Conservation (phyloP, 1,140 invertebrate genomes). For the Campoletis sonorensis region DNA sequence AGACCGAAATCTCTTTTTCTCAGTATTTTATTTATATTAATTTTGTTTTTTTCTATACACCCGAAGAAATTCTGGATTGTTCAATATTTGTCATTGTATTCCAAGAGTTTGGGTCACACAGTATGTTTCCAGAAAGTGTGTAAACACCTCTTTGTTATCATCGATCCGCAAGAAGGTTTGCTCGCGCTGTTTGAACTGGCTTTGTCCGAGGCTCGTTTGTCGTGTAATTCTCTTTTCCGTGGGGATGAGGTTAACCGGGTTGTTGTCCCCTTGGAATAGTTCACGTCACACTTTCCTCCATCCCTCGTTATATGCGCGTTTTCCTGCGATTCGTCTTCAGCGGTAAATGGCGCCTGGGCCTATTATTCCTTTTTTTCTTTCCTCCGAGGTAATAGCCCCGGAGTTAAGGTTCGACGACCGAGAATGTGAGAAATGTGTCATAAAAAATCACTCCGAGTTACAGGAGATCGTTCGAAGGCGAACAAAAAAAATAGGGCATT, state of each 20-base stretch:
- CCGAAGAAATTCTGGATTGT: not conserved
- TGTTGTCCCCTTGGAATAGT: conserved; percentile 26
- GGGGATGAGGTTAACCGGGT: conserved; percentile 15
- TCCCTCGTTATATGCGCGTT: not conserved
- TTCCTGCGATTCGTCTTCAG: conserved; percentile 9
- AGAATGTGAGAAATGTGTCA: too few relatives aligned
- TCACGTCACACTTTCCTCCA: not conserved
- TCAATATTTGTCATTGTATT: not conserved
- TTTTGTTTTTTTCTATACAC: not conserved
- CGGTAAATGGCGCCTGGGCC: too few relatives aligned
- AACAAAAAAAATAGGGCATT: too few relatives aligned
- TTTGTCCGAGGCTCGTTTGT: conserved; percentile 35
- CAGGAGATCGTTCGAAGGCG: too few relatives aligned
- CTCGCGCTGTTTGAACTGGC: conserved; percentile 26
- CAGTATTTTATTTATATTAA: too few relatives aligned
- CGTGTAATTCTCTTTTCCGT: conserved; percentile 26
- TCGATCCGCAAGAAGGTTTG: conserved; percentile 34
- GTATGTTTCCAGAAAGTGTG: not conserved
- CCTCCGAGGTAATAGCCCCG: too few relatives aligned
- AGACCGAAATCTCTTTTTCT: too few relatives aligned
- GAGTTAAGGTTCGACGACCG: too few relatives aligned
- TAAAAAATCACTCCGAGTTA: too few relatives aligned
- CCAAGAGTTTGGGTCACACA: not conserved
- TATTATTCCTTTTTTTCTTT: too few relatives aligned
- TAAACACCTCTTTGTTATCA: conserved; percentile 31